These are phyloP conservation scores for Onychomys torridus DNA, from an alignment of 2,797 vertebrate species.

Conservation along the genomic window DNA sequence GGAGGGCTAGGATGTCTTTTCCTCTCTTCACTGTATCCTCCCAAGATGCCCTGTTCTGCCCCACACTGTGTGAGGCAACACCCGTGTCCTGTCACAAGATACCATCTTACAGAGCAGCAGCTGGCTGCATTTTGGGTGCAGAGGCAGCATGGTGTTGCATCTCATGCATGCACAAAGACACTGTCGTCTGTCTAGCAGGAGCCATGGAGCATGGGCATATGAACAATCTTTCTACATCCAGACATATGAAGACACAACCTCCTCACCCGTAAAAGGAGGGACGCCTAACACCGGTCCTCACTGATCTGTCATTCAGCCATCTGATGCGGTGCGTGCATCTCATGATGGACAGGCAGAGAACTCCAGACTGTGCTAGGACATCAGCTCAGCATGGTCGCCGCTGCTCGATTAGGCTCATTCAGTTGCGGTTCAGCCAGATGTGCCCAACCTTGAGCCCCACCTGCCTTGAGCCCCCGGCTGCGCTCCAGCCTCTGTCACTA, in stretches of 20 bases:
- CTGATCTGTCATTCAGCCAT: neutral
- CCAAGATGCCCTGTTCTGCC: neutral
- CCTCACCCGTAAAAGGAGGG: neutral
- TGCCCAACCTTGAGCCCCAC: neutral
- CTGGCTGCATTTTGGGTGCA: neutral
- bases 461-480: neutral
- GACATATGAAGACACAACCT: neutral
- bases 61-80: neutral
- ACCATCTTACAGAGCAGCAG: neutral
- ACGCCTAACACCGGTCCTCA: neutral
- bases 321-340: neutral
- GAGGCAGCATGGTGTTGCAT: neutral
- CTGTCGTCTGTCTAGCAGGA: neutral
- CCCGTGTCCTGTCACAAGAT: neutral
- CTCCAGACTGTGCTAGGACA: neutral
- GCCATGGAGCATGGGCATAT: neutral
- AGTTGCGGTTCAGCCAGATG: neutral
- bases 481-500: rapidly evolving
- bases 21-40: neutral
- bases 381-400: neutral
- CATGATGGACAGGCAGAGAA: neutral
- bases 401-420: neutral
- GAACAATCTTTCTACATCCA: too few species aligned
- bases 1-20: neutral
- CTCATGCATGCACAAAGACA: neutral